Evolutionary conservation across 2,888 invertebrate genomes (phyloP), one percentile per base, ranked within the genome.

Genomic region (Athalia cordata): DNA sequence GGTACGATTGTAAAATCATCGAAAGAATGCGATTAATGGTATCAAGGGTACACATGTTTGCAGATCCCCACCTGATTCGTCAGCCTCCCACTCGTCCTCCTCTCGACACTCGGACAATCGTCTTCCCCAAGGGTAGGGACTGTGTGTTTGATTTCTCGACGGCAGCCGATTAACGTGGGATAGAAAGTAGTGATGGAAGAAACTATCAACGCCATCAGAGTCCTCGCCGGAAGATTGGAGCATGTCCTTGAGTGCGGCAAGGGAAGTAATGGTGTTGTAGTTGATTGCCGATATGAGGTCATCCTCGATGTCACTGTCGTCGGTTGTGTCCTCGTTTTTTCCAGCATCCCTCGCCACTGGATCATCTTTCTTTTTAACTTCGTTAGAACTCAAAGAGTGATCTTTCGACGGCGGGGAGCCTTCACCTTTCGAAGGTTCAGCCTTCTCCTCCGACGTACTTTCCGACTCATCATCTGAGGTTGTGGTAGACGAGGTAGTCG

Each of bases 101-200:
- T 96, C 96, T 80, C 95, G 93, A 88, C 96, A 96, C 89, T 96
- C 96, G 3, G 96, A 96, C 81, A 96, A 89, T 11, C 96, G 93
- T 50, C 90, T 86, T 4, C 90, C 90, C 88, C 90, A 89, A 4
- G 90, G 90, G 83, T 90, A 91, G 5, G 91, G 90, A 57, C 89
- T 90, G 70, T 90, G 90, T 6, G 89, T 89, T 79, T 91, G 91
- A 83, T 93, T 92, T 78, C 93, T 91, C 80, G 94, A 94, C 49
- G 95, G 94, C 80, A 95, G 90, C 84, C 93, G 93, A 87, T 94
- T 95, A 82, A 94, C 94, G 87, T 95, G 95, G 82, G 94, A 94
- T 89, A 94, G 92, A 89, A 95, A 95, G 87, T 95, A 95, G 86
- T 95, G 94, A 84, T 94, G 94, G 86, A 95, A 94, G 87, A 94